Conservation (phyloP, 1,140 invertebrate species). For the Lethrus apterus region DNA sequence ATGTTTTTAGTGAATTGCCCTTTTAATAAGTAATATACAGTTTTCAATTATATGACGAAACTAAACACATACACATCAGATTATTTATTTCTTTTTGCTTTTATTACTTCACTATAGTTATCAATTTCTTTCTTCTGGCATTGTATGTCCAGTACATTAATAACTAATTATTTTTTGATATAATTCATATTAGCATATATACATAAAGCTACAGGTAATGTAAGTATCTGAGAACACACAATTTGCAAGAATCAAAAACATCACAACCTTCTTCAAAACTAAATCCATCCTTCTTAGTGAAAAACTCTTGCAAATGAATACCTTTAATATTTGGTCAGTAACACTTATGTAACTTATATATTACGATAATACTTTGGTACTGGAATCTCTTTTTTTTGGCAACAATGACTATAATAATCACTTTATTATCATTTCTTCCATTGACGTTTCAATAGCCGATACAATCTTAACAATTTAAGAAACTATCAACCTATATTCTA, state of each 20-base stretch:
- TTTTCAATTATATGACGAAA: neutral
- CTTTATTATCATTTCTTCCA: conserved; percentile 7
- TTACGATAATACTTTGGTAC: conserved; percentile 41
- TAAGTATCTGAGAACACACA: conserved; percentile 6
- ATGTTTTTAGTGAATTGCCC: conserved; percentile 3
- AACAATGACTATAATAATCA: conserved; percentile 36
- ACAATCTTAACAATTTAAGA: conserved; percentile 1
- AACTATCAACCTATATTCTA: conserved; percentile 1
- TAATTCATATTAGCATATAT: conserved; percentile 8
- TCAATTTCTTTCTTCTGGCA: no score
- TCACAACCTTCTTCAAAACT: conserved; percentile 2
- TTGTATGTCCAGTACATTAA: conserved; percentile 2
- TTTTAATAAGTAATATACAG: conserved; percentile 4
- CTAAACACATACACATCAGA: neutral
- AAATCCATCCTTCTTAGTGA: conserved; percentile 3
- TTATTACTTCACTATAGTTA: conserved; percentile 2
- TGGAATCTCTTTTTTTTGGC: conserved; percentile 40
- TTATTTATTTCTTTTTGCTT: neutral
- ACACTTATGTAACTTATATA: conserved; percentile 35
- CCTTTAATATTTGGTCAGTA: conserved; percentile 33
- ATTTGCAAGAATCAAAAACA: conserved; percentile 1
- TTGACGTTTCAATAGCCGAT: neutral
- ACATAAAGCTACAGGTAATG: conserved; percentile 8
- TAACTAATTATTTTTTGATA: conserved; percentile 7
- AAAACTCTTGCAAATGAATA: neutral